Evolutionary conservation across 2,113 vertebrate genomes (phyloP), one percentile per base, ranked within the genome.

Genomic region (Gobiocypris rarus): DNA sequence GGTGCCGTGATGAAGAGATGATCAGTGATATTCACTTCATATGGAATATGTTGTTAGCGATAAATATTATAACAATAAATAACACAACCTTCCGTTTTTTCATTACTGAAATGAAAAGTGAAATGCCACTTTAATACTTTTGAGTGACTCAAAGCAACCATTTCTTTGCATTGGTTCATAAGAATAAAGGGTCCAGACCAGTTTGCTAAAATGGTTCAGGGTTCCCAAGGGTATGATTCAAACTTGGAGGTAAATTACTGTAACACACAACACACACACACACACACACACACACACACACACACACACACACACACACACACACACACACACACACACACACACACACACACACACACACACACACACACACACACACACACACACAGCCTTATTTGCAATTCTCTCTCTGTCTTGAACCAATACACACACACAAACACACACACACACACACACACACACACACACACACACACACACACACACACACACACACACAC

Each of bases 381-480:
- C 48, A 54, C 7, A 19, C 26, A 31, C 9, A n/a, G 9, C 9
- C 11, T 45, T n/a, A 48, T 79, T 79, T 79, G n/a, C 45, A 63
- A 63, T 19, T 79, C 38, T 61, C 34, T 79, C 10, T 79, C 34
- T 77, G 28, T 80, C 59, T 67, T 74, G 24, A 28, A 73, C 69
- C 22, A 24, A 45, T 41, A 79, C 59, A 65, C 24, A 65, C n/a
- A n/a, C n/a, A n/a, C n/a, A n/a, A n/a, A n/a, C n/a, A n/a, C 4
- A 61, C n/a, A 11, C 24, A 22, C 24, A 61, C n/a, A 11, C 24
- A 22, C 24, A 61, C n/a, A 11, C 24, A 22, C 24, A 65, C 4
- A 61, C n/a, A 11, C 24, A 22, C 24, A 61, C n/a, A 11, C 24
- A 22, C 24, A 61, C n/a, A 11, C 24, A 22, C 24, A 79, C 59